A percentile compares a stretch with the other conserved stretches of the same genome.
Conservation (phyloP, 2,888 invertebrate species). For the Phengaris alcon region DNA sequence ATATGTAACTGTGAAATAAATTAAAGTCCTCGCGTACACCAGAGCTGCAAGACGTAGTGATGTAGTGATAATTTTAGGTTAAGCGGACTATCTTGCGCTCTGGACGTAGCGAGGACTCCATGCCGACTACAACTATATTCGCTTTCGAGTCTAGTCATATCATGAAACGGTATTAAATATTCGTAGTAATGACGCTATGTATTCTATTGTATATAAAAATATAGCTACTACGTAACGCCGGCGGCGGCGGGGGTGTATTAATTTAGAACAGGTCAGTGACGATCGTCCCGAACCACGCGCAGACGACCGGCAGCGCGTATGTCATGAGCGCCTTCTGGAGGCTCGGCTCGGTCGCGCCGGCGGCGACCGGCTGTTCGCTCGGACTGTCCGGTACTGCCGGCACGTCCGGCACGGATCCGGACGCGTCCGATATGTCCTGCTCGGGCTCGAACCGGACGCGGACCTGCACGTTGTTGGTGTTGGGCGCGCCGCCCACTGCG, state of each 20-base stretch:
- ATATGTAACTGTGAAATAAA: constrained; percentile 27
- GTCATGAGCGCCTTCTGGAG: constrained; percentile 83
- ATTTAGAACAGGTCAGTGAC: constrained; percentile 89
- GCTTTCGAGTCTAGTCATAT: not conserved
- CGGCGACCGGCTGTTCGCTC: constrained; percentile 54
- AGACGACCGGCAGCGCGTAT: constrained; percentile 88
- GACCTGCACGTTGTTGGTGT: constrained; percentile 52
- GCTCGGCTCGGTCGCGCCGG: constrained; percentile 65
- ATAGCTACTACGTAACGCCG: not conserved
- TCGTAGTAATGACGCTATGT: not conserved
- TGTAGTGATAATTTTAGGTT: not conserved
- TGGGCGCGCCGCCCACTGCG: constrained; percentile 50
- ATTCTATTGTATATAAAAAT: not conserved
- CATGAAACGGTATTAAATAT: not conserved
- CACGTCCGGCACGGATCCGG: constrained; percentile 30
- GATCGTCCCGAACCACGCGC: constrained; percentile 91
- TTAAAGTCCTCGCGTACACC: constrained; percentile 17
- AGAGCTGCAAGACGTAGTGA: not conserved
- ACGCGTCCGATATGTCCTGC: not conserved
- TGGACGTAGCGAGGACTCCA: not conserved
- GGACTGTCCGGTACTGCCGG: constrained; percentile 31
- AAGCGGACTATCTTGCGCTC: not conserved
- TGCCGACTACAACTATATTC: constrained; percentile 20
- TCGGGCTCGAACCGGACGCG: constrained; percentile 40
- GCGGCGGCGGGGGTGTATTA: not conserved